Conservation (phyloP, 1,140 invertebrate species). For the Drosophila sp. region DNA sequence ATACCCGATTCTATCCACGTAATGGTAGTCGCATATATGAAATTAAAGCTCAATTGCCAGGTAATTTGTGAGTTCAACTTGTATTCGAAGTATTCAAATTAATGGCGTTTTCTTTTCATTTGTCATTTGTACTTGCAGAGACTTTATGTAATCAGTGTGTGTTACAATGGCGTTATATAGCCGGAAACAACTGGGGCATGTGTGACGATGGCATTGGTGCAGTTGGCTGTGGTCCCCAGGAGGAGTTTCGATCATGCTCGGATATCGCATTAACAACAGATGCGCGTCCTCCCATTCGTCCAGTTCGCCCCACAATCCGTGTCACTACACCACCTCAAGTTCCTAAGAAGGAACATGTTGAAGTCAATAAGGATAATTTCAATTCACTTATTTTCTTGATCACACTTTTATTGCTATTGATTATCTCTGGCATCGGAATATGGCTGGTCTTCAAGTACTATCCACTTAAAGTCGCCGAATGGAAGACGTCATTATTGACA, state of each 20-base stretch:
- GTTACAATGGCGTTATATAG: constrained; percentile 56
- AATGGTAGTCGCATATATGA: constrained; percentile 92
- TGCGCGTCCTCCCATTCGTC: constrained; percentile 57
- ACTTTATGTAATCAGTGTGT: constrained; percentile 85
- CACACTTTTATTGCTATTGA: constrained; percentile 10
- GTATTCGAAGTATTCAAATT: background rate
- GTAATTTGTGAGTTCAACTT: constrained; percentile 39
- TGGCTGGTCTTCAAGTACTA: constrained; percentile 47
- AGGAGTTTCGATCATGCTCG: constrained; percentile 94
- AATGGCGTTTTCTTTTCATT: background rate
- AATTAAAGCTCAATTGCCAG: constrained; percentile 89
- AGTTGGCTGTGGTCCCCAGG: constrained; percentile 88
- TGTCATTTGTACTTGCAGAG: background rate
- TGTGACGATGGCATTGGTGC: constrained; percentile 84
- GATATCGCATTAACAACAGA: constrained; percentile 90
- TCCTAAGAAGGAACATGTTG: constrained; percentile 23
- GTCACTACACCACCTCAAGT: constrained; percentile 35
- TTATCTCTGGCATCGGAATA: constrained; percentile 19
- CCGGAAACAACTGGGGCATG: constrained; percentile 86
- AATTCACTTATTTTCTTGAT: constrained; percentile 16
- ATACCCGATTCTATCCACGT: constrained; percentile 89
- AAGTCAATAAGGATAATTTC: background rate
- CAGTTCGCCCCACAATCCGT: constrained; percentile 51
- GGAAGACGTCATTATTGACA: constrained; percentile 1
- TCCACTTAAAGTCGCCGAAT: constrained; percentile 47